These are phyloP conservation scores for Halcyon badia DNA, from an alignment of 2,797 vertebrate species.

Conservation along the genomic window DNA sequence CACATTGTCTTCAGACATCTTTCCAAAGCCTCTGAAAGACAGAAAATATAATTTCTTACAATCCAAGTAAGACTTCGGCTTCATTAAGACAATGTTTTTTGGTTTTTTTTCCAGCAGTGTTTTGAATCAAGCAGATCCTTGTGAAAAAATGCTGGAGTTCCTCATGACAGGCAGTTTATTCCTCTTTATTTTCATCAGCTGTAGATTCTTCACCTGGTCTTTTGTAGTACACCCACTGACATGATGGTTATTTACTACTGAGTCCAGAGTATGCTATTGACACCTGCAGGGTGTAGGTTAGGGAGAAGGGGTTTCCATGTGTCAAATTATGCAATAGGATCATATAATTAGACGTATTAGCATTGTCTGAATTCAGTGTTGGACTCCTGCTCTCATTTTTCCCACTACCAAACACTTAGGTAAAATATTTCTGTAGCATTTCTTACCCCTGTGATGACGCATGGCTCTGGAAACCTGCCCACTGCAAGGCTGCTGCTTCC, in stretches of 20 bases:
- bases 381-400: not conserved
- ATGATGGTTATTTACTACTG: not conserved
- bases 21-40: not conserved
- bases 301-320: not conserved
- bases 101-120: not conserved
- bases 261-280: not conserved
- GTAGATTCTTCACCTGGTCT: not conserved
- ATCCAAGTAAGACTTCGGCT: not conserved
- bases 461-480: not conserved
- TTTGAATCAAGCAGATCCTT: not conserved
- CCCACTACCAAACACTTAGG: not conserved
- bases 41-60: not conserved
- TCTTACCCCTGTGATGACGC: rapidly evolving
- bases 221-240: not conserved
- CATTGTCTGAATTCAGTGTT: not conserved
- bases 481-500: not conserved
- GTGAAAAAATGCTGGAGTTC: not conserved
- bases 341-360: not conserved
- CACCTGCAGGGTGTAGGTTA: not conserved
- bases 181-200: not conserved
- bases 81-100: not conserved
- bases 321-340: not conserved
- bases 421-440: rapidly evolving
- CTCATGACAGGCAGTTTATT: not conserved
- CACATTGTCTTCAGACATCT: not conserved